A percentile compares a stretch with the other conserved stretches of the same genome.
Evolutionary conservation across 2,113 vertebrate genomes (phyloP).

Genomic region (Dromaius novaehollandiae): DNA sequence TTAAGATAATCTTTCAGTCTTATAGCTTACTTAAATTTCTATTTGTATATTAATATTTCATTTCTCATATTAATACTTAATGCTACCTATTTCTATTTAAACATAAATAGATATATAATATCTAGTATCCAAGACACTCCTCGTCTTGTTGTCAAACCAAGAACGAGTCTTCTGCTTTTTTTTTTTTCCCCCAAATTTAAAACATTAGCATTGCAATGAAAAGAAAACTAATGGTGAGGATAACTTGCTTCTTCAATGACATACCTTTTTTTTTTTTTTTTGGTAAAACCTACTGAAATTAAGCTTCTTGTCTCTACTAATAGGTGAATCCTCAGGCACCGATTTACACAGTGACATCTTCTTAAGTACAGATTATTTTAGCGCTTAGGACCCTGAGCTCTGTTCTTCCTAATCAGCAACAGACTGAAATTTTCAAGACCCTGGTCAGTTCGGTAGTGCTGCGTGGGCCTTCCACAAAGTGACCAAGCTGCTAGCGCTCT

Average conservation of each 20-base stretch:
- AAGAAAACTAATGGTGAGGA: neutral
- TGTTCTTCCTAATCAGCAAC: neutral
- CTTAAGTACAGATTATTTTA: neutral
- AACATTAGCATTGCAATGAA: neutral
- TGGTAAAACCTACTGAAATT: neutral
- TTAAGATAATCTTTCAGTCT: neutral
- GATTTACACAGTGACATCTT: neutral
- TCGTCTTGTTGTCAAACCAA: neutral
- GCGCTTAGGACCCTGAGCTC: neutral
- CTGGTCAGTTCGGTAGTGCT: neutral
- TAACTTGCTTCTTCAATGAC: neutral
- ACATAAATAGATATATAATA: slow-evolving; percentile 26
- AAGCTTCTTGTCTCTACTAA: neutral
- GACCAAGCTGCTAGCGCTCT: neutral
- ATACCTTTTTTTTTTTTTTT: neutral
- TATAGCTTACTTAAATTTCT: slow-evolving; percentile 24
- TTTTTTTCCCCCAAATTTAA: slow-evolving; percentile 14
- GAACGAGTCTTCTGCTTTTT: neutral
- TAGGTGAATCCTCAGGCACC: neutral
- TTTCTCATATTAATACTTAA: slow-evolving; percentile 36
- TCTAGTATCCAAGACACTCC: neutral
- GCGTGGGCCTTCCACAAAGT: neutral
- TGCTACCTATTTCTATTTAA: slow-evolving; percentile 18
- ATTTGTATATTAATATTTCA: slow-evolving; percentile 55
- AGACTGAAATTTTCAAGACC: neutral